phyloP scores from a whole-genome alignment of 2,113 vertebrate species.

The Microcebus lehilahytsara region DNA sequence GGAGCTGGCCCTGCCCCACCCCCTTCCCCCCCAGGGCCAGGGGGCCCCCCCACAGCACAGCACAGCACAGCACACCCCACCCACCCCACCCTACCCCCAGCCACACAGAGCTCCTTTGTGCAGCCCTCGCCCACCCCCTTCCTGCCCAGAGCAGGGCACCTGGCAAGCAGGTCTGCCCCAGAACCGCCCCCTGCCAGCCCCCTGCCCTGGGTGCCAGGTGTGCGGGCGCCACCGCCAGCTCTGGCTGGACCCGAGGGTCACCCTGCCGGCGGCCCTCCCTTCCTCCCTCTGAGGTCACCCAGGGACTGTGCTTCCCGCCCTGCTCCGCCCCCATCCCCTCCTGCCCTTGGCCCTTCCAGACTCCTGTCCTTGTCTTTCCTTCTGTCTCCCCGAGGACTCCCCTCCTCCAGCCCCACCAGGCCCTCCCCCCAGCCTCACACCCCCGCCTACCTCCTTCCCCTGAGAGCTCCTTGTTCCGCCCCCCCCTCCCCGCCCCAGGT shows the following conservation, averaged over 20 bases:
- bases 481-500: conserved; percentile 64
- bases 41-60: background rate
- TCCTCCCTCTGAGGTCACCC: conserved; percentile 75
- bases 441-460: conserved; percentile 59
- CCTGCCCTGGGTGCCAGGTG: conserved; percentile 75
- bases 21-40: conserved; percentile 4
- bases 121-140: conserved; percentile 70
- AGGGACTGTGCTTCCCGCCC: conserved; percentile 75
- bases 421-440: conserved; percentile 52
- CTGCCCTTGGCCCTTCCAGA: conserved; percentile 76
- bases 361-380: conserved; percentile 73
- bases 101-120: conserved; percentile 78
- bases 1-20: conserved; percentile 53
- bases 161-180: conserved; percentile 75
- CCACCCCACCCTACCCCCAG: conserved; percentile 58
- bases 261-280: conserved; percentile 68
- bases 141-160: conserved; percentile 73
- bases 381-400: conserved; percentile 67
- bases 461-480: conserved; percentile 41
- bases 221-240: conserved; percentile 62
- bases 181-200: conserved; percentile 71
- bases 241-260: conserved; percentile 73
- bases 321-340: conserved; percentile 71
- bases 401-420: conserved; percentile 68
- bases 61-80: conserved; percentile 2